Percentiles rank a stretch among this genome's conserved stretches.
phyloP scores from a whole-genome alignment of 2,888 invertebrate species.

The Eretmocerus hayati region DNA sequence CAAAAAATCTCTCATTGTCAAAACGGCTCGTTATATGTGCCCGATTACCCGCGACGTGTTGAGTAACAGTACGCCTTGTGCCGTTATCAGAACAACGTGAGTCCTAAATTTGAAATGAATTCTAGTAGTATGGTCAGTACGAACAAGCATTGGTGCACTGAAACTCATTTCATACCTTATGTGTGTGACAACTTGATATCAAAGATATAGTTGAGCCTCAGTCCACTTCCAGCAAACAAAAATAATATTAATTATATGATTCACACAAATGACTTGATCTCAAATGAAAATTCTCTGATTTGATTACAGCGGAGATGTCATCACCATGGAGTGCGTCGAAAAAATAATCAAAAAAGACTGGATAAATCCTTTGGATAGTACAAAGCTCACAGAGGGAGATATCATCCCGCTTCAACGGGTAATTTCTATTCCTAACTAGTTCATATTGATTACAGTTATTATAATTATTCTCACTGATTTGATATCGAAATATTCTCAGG shows the following conservation, averaged over 20 bases:
- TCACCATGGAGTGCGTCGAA: conserved; percentile 94
- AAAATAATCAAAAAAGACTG: conserved; percentile 94
- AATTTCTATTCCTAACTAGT: conserved; percentile 39
- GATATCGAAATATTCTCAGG: conserved; percentile 61
- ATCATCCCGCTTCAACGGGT: conserved; percentile 87
- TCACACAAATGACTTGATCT: background rate
- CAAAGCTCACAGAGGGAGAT: conserved; percentile 80
- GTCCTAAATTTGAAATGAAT: conserved; percentile 34
- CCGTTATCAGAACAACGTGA: conserved; percentile 82
- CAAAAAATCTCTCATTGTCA: conserved; percentile 78
- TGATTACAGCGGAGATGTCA: conserved; percentile 78
- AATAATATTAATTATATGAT: background rate
- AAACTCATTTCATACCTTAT: too few species aligned
- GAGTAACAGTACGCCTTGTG: conserved; percentile 90
- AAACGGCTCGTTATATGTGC: conserved; percentile 92
- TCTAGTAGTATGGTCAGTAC: background rate
- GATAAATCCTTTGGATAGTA: conserved; percentile 86
- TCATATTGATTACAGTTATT: too few species aligned
- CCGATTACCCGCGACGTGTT: conserved; percentile 94
- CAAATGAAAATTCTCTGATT: background rate
- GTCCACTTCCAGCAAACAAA: background rate
- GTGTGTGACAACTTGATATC: background rate
- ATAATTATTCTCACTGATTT: too few species aligned
- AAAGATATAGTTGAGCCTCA: background rate
- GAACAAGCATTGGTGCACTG: too few species aligned